Evolutionary conservation across 35 echinoderm and acorn worm genomes (phyloP).

Genomic region (Stichopus chloronotus): DNA sequence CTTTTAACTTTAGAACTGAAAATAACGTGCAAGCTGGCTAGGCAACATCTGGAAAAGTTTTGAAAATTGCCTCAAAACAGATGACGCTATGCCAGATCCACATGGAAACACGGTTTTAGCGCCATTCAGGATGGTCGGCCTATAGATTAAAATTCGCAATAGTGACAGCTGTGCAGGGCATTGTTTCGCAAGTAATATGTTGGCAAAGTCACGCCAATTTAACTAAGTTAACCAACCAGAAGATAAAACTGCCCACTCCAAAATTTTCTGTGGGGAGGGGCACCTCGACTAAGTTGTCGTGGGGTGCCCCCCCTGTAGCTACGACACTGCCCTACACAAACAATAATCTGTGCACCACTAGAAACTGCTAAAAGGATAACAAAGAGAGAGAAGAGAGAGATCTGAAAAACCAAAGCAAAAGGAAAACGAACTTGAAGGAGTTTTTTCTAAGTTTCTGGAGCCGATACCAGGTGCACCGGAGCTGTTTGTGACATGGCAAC

Average conservation of each 20-base stretch:
- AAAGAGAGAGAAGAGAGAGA: too few relatives aligned
- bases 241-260: conserved; percentile 2
- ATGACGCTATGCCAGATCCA: conserved; percentile 2
- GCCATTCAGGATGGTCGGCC: neutral
- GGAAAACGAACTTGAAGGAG: too few relatives aligned
- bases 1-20: neutral
- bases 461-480: too few relatives aligned
- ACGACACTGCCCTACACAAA: too few relatives aligned
- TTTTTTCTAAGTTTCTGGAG: too few relatives aligned
- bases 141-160: neutral
- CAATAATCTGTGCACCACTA: too few relatives aligned
- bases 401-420: too few relatives aligned
- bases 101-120: conserved; percentile 3
- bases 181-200: neutral
- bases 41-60: neutral
- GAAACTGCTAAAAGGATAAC: too few relatives aligned
- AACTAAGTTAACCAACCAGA: neutral
- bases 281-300: too few relatives aligned
- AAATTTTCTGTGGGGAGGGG: neutral
- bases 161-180: neutral
- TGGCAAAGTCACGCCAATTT: neutral
- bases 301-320: too few relatives aligned
- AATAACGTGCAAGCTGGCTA: neutral
- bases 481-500: too few relatives aligned
- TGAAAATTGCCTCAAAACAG: neutral